Evolutionary conservation across 1,140 invertebrate genomes (phyloP).

Genomic region (Lasioglossum baleicum): DNA sequence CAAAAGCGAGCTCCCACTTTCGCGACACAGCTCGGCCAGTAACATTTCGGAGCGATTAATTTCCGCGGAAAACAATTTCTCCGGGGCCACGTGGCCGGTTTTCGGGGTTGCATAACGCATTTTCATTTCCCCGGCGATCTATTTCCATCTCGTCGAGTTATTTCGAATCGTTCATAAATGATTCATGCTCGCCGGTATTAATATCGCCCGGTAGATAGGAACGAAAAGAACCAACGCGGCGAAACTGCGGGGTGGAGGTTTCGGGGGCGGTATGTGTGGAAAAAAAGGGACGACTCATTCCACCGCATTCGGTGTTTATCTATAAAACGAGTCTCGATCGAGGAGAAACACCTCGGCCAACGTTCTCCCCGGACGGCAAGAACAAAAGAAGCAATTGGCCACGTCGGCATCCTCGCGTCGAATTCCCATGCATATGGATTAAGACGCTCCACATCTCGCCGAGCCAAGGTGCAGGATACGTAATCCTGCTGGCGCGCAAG

Average conservation of each 20-base stretch:
- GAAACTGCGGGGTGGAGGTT: no score
- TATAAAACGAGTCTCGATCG: conserved; percentile 28
- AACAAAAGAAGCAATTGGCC: conserved; percentile 51
- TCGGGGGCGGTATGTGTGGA: no score
- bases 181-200: conserved; percentile 37
- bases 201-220: background rate
- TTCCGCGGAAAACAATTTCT: background rate
- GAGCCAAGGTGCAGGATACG: conserved; percentile 41
- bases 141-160: conserved; percentile 39
- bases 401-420: conserved; percentile 32
- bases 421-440: conserved; percentile 63
- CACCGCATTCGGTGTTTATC: conserved; percentile 41
- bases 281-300: background rate
- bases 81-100: background rate
- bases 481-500: conserved; percentile 49
- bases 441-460: conserved; percentile 60
- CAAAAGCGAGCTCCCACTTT: no score
- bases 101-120: conserved; percentile 15
- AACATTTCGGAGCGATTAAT: no score
- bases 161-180: conserved; percentile 51
- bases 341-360: conserved; percentile 6
- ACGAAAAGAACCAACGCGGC: no score
- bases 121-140: conserved; percentile 32
- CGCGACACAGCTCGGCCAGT: no score
- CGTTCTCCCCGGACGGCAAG: background rate